Percentiles rank a stretch among this genome's conserved stretches.
phyloP scores from a whole-genome alignment of 2,888 invertebrate genomes.

The Catocala sponsa region DNA sequence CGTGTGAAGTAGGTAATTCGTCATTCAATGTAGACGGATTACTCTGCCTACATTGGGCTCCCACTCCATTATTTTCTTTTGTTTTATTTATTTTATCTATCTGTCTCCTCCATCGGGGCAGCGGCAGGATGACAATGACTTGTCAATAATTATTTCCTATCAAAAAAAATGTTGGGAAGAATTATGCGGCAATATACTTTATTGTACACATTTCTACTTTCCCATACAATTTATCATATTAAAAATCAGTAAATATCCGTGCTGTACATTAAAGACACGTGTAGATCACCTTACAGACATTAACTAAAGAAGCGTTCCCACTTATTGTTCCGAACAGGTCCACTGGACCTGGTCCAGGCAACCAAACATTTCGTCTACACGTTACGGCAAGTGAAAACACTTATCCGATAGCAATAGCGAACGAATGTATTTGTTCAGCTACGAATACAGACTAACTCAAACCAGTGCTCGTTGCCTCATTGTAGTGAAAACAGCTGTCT shows the following conservation, averaged over 20 bases:
- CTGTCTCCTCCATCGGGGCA: slow-evolving; percentile 30
- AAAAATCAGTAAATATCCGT: background rate
- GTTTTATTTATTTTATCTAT: slow-evolving; percentile 49
- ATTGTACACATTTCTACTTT: background rate
- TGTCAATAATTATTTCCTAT: slow-evolving; percentile 10
- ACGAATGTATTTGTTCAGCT: too few species aligned
- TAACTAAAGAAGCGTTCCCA: background rate
- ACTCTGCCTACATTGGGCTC: slow-evolving; percentile 49
- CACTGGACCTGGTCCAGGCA: too few species aligned
- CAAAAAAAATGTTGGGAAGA: background rate
- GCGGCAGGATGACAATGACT: slow-evolving; percentile 29
- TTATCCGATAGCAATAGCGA: too few species aligned
- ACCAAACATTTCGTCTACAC: too few species aligned
- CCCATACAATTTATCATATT: background rate
- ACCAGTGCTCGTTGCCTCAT: too few species aligned
- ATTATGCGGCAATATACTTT: too few species aligned
- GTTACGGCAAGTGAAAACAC: too few species aligned
- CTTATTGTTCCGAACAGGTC: too few species aligned
- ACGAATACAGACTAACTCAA: too few species aligned
- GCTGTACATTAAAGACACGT: background rate
- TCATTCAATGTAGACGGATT: slow-evolving; percentile 64
- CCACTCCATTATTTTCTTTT: slow-evolving; percentile 51
- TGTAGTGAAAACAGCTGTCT: too few species aligned
- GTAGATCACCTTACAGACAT: background rate
- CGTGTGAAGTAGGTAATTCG: slow-evolving; percentile 57